Evolutionary conservation across 1,140 invertebrate genomes (phyloP).

Genomic region (Drosophila pruinosa): DNA sequence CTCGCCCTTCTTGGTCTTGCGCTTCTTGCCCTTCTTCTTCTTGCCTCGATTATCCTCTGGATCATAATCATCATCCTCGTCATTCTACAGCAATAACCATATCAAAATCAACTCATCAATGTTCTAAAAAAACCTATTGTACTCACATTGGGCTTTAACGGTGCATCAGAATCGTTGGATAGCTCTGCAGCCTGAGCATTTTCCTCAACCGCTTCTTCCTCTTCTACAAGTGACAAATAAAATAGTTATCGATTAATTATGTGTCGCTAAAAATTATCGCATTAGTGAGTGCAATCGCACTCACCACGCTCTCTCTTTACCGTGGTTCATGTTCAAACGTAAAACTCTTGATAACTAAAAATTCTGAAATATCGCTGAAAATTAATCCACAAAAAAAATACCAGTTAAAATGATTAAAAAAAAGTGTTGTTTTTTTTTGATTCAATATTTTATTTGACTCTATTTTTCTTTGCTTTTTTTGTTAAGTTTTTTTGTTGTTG

Average conservation of each 20-base stretch:
- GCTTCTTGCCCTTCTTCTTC: conserved; percentile 95
- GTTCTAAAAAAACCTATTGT: neutral
- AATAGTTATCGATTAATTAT: conserved; percentile 22
- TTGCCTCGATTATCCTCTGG: conserved; percentile 90
- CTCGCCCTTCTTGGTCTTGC: conserved; percentile 93
- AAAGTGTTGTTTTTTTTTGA: conserved; percentile 56
- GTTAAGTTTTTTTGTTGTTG: conserved; percentile 53
- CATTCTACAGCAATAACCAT: conserved; percentile 83
- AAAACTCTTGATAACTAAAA: conserved; percentile 1
- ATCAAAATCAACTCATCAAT: neutral
- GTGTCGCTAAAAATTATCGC: conserved; percentile 7
- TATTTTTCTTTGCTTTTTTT: conserved; percentile 78
- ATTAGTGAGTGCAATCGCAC: neutral
- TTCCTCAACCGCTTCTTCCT: conserved; percentile 75
- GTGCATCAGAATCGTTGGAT: conserved; percentile 80
- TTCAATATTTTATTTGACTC: conserved; percentile 82
- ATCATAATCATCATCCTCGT: conserved; percentile 94
- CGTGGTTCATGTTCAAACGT: conserved; percentile 45
- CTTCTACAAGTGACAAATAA: conserved; percentile 59
- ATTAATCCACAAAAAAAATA: neutral
- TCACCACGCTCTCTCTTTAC: conserved; percentile 13
- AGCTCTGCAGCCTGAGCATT: conserved; percentile 74
- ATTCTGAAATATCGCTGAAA: neutral
- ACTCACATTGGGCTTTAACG: conserved; percentile 79
- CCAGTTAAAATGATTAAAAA: too few species aligned